Conservation (phyloP, 2,113 vertebrate species). For the Gallinago jamesoni region DNA sequence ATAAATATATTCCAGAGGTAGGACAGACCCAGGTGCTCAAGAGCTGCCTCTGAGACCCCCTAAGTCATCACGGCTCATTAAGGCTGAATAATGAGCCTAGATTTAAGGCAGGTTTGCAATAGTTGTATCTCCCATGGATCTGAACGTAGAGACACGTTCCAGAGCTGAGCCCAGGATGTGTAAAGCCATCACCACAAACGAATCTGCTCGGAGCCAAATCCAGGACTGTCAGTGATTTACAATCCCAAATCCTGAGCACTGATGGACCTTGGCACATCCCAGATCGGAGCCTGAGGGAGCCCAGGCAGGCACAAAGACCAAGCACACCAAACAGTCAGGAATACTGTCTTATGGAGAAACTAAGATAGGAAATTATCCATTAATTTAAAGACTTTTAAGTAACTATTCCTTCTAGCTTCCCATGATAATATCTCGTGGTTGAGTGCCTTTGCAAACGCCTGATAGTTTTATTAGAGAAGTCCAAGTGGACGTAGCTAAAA, state of each 20-base stretch:
- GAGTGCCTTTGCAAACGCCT: background rate
- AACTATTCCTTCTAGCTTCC: background rate
- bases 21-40: background rate
- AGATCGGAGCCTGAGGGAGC: fast-evolving
- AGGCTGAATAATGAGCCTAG: background rate
- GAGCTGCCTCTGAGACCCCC: background rate
- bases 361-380: background rate
- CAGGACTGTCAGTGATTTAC: background rate
- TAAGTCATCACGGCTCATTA: background rate
- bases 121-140: background rate
- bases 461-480: background rate
- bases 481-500: slow-evolving; percentile 27
- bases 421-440: background rate
- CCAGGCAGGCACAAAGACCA: background rate
- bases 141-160: fast-evolving
- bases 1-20: background rate
- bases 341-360: background rate
- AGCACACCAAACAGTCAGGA: background rate
- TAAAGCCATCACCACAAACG: fast-evolving
- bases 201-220: background rate
- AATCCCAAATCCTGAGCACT: background rate
- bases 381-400: background rate
- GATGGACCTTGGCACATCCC: background rate
- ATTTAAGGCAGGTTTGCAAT: background rate
- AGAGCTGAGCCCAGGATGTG: background rate